A percentile compares a stretch with the other conserved stretches of the same genome.
Conservation (phyloP, 2,888 invertebrate species). For the Eubasilissa splendida region DNA sequence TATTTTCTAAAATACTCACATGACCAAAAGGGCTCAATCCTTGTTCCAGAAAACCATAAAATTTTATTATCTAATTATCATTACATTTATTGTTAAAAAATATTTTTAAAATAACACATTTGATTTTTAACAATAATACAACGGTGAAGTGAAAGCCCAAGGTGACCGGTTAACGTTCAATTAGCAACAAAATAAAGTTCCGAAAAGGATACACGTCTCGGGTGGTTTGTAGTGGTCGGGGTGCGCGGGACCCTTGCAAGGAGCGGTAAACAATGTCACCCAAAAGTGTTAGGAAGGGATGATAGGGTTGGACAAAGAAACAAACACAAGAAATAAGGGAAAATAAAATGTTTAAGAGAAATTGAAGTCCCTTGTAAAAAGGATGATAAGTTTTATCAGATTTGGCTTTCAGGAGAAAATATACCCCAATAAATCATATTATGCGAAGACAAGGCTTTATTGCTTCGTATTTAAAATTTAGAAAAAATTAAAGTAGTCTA, state of each 20-base stretch:
- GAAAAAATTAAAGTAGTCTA: too few relatives aligned
- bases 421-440: slow-evolving; percentile 7
- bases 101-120: too few relatives aligned
- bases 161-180: too few relatives aligned
- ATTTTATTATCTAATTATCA: too few relatives aligned
- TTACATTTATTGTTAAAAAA: too few relatives aligned
- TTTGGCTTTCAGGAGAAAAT: background rate
- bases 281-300: slow-evolving; percentile 51
- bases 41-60: too few relatives aligned
- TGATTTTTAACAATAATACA: too few relatives aligned
- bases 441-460: slow-evolving; percentile 4
- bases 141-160: too few relatives aligned
- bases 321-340: background rate
- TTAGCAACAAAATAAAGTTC: background rate
- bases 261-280: slow-evolving; percentile 53
- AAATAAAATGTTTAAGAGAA: background rate
- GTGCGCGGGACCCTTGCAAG: slow-evolving; percentile 38
- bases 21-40: too few relatives aligned
- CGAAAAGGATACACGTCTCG: slow-evolving; percentile 20
- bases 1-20: too few relatives aligned
- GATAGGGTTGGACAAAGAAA: slow-evolving; percentile 35
- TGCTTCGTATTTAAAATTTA: background rate
- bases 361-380: slow-evolving; percentile 26
- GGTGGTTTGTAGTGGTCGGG: slow-evolving; percentile 45
- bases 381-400: slow-evolving; percentile 8